A percentile compares a stretch with the other conserved stretches of the same genome.
Conservation (phyloP, 92 coral and sea anemone genomes). For the Zoanthus solanderi region DNA sequence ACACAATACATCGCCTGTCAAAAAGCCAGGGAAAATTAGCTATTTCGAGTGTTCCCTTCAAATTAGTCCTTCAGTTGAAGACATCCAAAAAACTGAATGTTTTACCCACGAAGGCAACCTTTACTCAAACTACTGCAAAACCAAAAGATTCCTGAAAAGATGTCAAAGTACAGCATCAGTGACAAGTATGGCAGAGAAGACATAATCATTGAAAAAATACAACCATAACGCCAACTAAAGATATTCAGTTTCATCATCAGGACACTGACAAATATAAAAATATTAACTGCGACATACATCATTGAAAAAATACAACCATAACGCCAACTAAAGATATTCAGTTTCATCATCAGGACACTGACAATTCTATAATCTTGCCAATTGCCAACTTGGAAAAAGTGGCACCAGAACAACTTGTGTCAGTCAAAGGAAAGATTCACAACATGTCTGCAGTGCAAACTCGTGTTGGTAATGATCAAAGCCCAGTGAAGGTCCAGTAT, state of each 20-base stretch:
- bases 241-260: neutral
- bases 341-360: neutral
- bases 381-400: neutral
- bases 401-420: constrained; percentile 26
- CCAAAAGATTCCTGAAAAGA: constrained; percentile 53
- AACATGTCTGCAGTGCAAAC: constrained; percentile 21
- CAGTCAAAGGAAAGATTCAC: constrained; percentile 9
- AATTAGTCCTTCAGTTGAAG: constrained; percentile 38
- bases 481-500: constrained; percentile 6
- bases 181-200: constrained; percentile 72
- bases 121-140: constrained; percentile 54
- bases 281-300: neutral
- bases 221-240: neutral
- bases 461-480: neutral
- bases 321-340: neutral
- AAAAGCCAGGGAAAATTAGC: constrained; percentile 50
- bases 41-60: constrained; percentile 70
- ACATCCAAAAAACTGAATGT: constrained; percentile 61
- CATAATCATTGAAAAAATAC: constrained; percentile 55
- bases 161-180: constrained; percentile 65
- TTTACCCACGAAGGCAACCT: constrained; percentile 60
- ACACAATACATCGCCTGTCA: constrained; percentile 37
- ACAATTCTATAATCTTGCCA: neutral
- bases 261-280: neutral
- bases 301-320: constrained; percentile 49